phyloP scores from a whole-genome alignment of 2,888 invertebrate genomes.

The Syrista parreyssii region DNA sequence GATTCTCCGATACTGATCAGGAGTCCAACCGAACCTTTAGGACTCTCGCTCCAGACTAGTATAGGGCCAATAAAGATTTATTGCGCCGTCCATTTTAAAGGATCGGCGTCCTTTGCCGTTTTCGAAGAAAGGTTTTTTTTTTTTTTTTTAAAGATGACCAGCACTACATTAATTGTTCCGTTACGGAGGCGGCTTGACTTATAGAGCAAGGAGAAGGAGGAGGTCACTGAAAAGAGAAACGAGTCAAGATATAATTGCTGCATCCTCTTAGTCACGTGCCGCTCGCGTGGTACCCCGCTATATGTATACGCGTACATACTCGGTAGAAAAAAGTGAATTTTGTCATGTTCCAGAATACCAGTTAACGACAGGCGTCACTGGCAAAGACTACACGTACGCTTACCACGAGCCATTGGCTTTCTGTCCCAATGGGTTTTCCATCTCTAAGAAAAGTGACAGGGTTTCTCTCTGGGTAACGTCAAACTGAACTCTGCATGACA shows the following conservation, averaged over 20 bases:
- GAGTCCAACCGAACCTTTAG: not conserved
- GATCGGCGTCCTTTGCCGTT: conserved; percentile 49
- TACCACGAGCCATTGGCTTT: not conserved
- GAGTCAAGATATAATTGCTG: conserved; percentile 57
- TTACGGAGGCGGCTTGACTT: conserved; percentile 40
- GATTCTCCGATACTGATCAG: not conserved
- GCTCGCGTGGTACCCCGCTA: conserved; percentile 57
- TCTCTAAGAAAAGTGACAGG: not conserved
- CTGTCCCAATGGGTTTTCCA: not conserved
- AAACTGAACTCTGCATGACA: not conserved
- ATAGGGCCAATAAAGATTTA: conserved; percentile 59
- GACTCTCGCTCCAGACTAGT: conserved; percentile 32
- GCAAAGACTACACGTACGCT: not conserved
- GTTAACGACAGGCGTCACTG: not conserved
- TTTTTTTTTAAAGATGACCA: conserved; percentile 62
- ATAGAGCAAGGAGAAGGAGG: conserved; percentile 18
- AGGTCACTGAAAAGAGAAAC: conserved; percentile 26
- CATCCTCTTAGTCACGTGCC: conserved; percentile 61
- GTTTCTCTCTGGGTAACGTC: not conserved
- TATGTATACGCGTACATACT: conserved; percentile 19
- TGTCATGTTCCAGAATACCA: not conserved
- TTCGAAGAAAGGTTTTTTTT: conserved; percentile 52
- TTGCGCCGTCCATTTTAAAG: conserved; percentile 58
- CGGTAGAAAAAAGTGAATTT: not conserved
- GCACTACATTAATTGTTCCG: conserved; percentile 52